Base-by-base conservation (phyloP, 2,888 invertebrate species). In the Stenichneumon culpator region DNA sequence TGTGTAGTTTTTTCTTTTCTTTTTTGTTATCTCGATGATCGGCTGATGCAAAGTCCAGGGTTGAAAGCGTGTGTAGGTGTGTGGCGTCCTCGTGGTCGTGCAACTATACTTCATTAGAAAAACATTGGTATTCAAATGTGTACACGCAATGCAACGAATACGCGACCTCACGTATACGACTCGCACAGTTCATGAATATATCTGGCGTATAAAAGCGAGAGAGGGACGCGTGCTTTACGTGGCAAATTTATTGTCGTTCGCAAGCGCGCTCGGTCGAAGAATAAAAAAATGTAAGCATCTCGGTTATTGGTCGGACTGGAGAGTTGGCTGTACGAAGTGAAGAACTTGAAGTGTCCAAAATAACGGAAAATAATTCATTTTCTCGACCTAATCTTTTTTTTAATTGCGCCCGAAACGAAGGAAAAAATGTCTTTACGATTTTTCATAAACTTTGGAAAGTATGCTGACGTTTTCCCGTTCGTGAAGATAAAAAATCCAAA, bases 111-210 rank as follows among this genome's bases (percentile, higher is more conserved):
- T n/a, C n/a, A 7, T 25, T 7, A 28, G 60, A 47, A 74, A 9
- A 47, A 60, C 60, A 74, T 74, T 74, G 32, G 32, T 44, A 74
- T 74, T 47, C 60, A 63, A 74, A 74, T 74, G 74, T 32, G 44
- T n/a, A 74, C 47, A 28, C 60, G 74, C 74, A 19, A 60, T 25
- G 60, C 44, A 14, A 25, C 60, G 11, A 63, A 47, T 28, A 28
- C 47, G 19, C n/a, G 60, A 47, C 47, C 44, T 60, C 44, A 47
- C 63, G 16, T 39, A 0, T 19, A 47, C 22, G 22, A 22, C 25
- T 57, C 25, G 25, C 14, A 57, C 11, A 14, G 19, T 57, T 57
- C 11, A 57, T 57, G 57, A 25, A 57, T 57, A 25, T 57, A 57
- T 57, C 25, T 14, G 11, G 25, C 11, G 11, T 4, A 22, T 14